phyloP scores from a whole-genome alignment of 2,797 vertebrate species.

The Dendrocincla tyrannina region DNA sequence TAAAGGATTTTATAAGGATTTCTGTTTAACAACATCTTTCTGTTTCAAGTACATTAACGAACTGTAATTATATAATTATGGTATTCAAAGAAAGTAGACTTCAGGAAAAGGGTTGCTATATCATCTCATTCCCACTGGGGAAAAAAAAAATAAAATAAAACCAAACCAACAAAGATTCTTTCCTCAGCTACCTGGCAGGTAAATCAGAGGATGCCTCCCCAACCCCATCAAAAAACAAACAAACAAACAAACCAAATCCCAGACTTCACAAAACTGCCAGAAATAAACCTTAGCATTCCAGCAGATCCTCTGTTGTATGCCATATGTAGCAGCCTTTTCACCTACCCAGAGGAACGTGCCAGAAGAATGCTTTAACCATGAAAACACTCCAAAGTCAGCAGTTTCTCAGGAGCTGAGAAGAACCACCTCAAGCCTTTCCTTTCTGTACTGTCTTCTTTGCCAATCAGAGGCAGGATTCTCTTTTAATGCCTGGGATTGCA shows the following conservation, averaged over 20 bases:
- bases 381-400: neutral
- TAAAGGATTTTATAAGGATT: neutral
- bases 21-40: neutral
- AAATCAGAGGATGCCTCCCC: neutral
- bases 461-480: neutral
- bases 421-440: neutral
- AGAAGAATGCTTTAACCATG: neutral
- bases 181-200: neutral
- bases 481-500: neutral
- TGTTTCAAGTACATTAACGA: neutral
- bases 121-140: neutral
- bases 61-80: neutral
- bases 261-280: neutral
- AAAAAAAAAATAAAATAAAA: neutral
- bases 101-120: neutral
- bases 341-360: neutral
- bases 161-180: neutral
- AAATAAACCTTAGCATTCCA: neutral
- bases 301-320: neutral
- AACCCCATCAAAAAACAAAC: fast-evolving
- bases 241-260: neutral
- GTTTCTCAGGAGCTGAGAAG: neutral
- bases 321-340: neutral
- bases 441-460: neutral
- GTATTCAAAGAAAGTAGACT: neutral